Evolutionary conservation across 2,797 vertebrate genomes (phyloP).

Genomic region (Microchirus variegatus): DNA sequence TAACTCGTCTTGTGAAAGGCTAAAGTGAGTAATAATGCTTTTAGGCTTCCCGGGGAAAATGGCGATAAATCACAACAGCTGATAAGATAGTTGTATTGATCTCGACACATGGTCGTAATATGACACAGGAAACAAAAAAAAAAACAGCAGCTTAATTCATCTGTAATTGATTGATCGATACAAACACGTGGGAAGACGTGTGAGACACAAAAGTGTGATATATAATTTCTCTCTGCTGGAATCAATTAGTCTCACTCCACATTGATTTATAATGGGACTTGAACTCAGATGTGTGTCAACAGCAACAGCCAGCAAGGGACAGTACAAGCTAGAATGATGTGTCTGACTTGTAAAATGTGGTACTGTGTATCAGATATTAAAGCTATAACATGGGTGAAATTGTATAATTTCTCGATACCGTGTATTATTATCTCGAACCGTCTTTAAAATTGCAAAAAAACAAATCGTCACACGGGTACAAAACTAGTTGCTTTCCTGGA

Average conservation of each 20-base stretch:
- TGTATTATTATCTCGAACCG: too few species aligned
- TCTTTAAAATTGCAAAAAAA: too few species aligned
- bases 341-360: too few species aligned
- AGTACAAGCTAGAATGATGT: neutral
- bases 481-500: neutral
- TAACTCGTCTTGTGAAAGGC: neutral
- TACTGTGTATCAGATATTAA: too few species aligned
- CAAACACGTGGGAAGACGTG: conserved; percentile 21
- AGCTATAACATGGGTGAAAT: too few species aligned
- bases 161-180: conserved; percentile 27
- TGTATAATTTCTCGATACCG: too few species aligned
- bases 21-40: neutral
- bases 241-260: conserved; percentile 27
- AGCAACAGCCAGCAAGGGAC: conserved; percentile 11
- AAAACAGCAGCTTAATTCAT: conserved; percentile 21
- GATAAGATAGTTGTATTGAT: conserved; percentile 8
- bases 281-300: conserved; percentile 26
- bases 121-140: conserved; percentile 6
- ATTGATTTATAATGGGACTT: conserved; percentile 22
- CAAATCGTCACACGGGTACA: too few species aligned
- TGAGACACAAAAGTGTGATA: conserved; percentile 24
- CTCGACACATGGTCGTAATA: conserved; percentile 8
- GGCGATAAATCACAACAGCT: conserved; percentile 9
- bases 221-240: conserved; percentile 38
- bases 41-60: neutral